These are phyloP conservation scores for Eubasilissa regina DNA, from an alignment of 1,140 invertebrate genomes.

Conservation along the genomic window DNA sequence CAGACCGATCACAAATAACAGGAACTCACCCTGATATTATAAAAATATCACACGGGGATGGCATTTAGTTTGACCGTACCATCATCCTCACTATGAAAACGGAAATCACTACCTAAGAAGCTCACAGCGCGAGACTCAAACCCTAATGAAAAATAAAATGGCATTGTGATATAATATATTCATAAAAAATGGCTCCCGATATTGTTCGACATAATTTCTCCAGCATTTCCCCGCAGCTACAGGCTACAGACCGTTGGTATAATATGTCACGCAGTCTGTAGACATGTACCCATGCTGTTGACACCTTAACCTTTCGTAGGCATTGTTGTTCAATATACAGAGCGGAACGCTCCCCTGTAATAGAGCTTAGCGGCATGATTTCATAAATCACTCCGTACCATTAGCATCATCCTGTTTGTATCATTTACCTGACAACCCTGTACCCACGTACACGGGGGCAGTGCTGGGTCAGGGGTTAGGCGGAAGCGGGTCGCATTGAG, in stretches of 20 bases:
- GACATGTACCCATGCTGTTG: slow-evolving; percentile 4
- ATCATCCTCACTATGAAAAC: too few relatives aligned
- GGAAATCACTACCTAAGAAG: too few relatives aligned
- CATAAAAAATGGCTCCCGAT: too few relatives aligned
- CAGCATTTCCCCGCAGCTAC: too few relatives aligned
- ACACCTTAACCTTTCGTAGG: slow-evolving; percentile 40
- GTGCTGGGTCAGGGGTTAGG: background rate
- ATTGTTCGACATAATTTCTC: background rate
- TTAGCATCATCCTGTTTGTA: slow-evolving; percentile 58
- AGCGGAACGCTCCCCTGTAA: slow-evolving; percentile 42
- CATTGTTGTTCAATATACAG: slow-evolving; percentile 46
- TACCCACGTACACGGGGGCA: slow-evolving; percentile 25
- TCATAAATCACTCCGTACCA: slow-evolving; percentile 60
- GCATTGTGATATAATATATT: too few relatives aligned
- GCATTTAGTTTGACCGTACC: too few relatives aligned
- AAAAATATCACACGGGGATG: too few relatives aligned
- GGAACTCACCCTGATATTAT: too few relatives aligned
- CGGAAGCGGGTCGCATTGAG: background rate
- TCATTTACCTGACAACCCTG: slow-evolving; percentile 50
- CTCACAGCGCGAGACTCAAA: too few relatives aligned
- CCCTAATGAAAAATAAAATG: too few relatives aligned
- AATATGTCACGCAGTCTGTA: slow-evolving; percentile 1
- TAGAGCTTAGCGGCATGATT: slow-evolving; percentile 57
- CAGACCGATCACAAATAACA: too few relatives aligned
- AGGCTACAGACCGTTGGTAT: background rate